Base-by-base conservation (phyloP, 2,797 vertebrate species). In the Pangasius mekongensis region DNA sequence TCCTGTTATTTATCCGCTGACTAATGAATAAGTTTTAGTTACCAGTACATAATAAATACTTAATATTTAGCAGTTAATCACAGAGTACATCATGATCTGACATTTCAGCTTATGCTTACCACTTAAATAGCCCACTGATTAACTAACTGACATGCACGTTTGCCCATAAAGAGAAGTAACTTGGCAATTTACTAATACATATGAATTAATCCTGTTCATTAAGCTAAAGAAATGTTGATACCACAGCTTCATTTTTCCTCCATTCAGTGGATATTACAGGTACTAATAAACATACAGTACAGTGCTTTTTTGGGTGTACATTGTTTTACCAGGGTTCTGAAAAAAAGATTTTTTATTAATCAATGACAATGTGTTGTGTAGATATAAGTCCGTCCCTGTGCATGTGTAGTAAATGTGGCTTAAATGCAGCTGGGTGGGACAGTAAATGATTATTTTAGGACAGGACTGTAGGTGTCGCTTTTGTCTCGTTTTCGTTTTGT, bases 381-480 rank as follows among this genome's bases (percentile, higher is more conserved):
- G 43, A 47, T 47, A 74, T 11, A 10, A 74, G 39, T 27, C 27
- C 3, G 22, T 27, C 71, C 43, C 10, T 74, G 10, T 0, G 39
- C 5, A 18, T 47, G 43, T 76, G n/a, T 30, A 49, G 1, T 76
- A 39, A 71, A 27, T 5, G 43, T 49, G 43, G n/a, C 43, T 47
- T 74, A n/a, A 49, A 76, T 16, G 43, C 73, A 16, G 73, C 24
- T 16, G 24, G 24, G 8, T 73, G 3, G 43, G 43, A 76, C 43
- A 30, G 76, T 18, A 33, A 78, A 33, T 9, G n/a, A 24, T 54
- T 36, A 56, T 80, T 58, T 36, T 36, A 83, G 36, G 24, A 83
- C 36, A 18, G 62, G 18, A 49, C 85, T 67, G 11, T 60, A 43
- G 67, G 80, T 76, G 84, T 85, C 84, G 54, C 84, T 60, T 58